Evolutionary conservation across 2,797 vertebrate species (phyloP).

Genomic region (Sciaenops ocellatus): DNA sequence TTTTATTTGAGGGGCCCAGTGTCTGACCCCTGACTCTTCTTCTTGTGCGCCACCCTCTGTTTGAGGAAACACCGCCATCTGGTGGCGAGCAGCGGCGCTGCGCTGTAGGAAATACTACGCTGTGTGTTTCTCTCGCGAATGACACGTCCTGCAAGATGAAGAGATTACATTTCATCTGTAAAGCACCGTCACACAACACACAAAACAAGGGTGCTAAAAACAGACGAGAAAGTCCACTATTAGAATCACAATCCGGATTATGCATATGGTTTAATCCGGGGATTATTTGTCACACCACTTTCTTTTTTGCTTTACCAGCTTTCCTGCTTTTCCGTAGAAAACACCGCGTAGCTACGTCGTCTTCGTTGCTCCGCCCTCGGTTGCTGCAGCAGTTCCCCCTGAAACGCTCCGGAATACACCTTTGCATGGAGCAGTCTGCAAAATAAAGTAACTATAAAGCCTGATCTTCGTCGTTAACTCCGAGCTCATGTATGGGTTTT

Average conservation of each 20-base stretch:
- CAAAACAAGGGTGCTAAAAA: no score
- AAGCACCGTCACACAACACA: background rate
- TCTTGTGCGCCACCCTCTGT: background rate
- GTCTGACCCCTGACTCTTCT: background rate
- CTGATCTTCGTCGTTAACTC: background rate
- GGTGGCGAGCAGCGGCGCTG: background rate
- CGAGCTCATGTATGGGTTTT: conserved; percentile 8
- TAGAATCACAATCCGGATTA: background rate
- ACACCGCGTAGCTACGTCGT: conserved; percentile 24
- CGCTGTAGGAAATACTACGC: conserved; percentile 5
- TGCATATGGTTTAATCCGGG: background rate
- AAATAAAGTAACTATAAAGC: background rate
- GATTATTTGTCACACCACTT: background rate
- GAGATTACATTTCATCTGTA: conserved; percentile 48
- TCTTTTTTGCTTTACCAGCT: background rate
- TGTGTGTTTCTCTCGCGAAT: conserved; percentile 24
- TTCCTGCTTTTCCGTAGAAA: conserved; percentile 51
- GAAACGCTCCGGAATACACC: conserved; percentile 10
- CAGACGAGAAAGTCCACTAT: no score
- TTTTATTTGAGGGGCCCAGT: background rate
- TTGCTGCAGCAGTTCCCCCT: conserved; percentile 71
- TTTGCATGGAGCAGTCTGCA: conserved; percentile 14
- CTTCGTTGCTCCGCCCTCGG: conserved; percentile 68
- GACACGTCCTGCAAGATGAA: conserved; percentile 50
- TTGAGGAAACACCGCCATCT: conserved; percentile 46